Evolutionary conservation across 2,888 invertebrate species (phyloP).

Genomic region (Polia nebulosa): DNA sequence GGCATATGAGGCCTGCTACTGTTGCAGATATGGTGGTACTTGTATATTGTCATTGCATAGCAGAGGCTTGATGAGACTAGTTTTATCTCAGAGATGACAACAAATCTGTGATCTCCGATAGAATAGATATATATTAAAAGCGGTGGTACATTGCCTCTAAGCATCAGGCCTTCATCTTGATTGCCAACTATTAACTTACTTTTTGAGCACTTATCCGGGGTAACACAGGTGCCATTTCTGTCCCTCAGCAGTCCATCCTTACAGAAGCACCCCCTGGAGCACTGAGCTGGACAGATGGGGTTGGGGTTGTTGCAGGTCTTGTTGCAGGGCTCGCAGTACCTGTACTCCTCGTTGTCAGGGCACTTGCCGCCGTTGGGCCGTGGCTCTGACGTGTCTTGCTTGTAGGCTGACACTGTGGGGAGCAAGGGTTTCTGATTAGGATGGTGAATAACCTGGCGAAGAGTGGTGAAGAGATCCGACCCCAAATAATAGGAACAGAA

Average conservation of each 20-base stretch:
- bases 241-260: conserved; percentile 74
- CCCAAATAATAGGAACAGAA: too few relatives aligned
- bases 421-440: not conserved
- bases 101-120: too few relatives aligned
- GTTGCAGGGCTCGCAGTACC: conserved; percentile 80
- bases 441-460: too few relatives aligned
- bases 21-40: too few relatives aligned
- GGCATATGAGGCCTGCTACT: too few relatives aligned
- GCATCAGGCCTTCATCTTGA: too few relatives aligned
- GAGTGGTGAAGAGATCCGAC: too few relatives aligned
- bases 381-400: conserved; percentile 77
- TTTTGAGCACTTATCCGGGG: conserved; percentile 71
- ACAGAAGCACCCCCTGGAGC: conserved; percentile 82
- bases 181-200: conserved; percentile 48
- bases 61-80: too few relatives aligned
- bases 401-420: conserved; percentile 64
- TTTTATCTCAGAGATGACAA: too few relatives aligned
- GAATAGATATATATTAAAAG: too few relatives aligned
- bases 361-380: conserved; percentile 71
- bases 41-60: too few relatives aligned
- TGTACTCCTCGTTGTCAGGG: conserved; percentile 79
- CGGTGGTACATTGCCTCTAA: too few relatives aligned
- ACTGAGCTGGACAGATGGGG: conserved; percentile 83
- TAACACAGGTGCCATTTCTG: conserved; percentile 75
- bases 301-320: conserved; percentile 79